Evolutionary conservation across 1,140 invertebrate species (phyloP), one percentile per base, ranked within the genome.

Genomic region (Euglossa dilemma): DNA sequence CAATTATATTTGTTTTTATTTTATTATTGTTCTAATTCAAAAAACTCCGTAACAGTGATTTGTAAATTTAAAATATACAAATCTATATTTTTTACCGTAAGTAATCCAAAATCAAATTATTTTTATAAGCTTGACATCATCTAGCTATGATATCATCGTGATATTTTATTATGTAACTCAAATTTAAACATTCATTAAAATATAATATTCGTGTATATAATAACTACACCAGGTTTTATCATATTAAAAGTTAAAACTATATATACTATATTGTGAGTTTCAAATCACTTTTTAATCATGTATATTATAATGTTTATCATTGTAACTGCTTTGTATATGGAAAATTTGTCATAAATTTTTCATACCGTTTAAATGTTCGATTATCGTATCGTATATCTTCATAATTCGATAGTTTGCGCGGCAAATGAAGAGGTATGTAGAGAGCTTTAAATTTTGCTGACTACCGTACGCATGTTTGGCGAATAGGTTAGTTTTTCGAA

Each of bases 401-500:
- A 18, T 50, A 23, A 4, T 43, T 81, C 52, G 72, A 67, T 67
- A 82, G 43, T 67, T 82, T 50, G 25, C 61, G 80, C 80, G 63
- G 63, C 14, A 82, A 75, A 28, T 36, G 66, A n/a, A 11, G 20
- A n/a, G 6, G 11, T 2, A 9, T 6, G 28, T 50, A 18, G 16
- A 57, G 16, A 57, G 16, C 28, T 82, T 82, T 8, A 67, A 82
- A 82, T 66, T 67, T 36, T 18, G 12, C 23, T 66, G 12, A 36
- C 1, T 28, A 57, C 25, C 18, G 8, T 14, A 5, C 50, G 23
- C 6, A n/a, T 12, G 6, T n/a, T 75, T 16, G 5, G 36, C 0
- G 1, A 14, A 16, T 57, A 82, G 80, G 72, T 82, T 82, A 82
- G 63, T 57, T 54, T n/a, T 50, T 16, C 45, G 12, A 18, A 3